Base-by-base conservation (phyloP, 2,113 vertebrate genomes). In the Peromyscus maniculatus region DNA sequence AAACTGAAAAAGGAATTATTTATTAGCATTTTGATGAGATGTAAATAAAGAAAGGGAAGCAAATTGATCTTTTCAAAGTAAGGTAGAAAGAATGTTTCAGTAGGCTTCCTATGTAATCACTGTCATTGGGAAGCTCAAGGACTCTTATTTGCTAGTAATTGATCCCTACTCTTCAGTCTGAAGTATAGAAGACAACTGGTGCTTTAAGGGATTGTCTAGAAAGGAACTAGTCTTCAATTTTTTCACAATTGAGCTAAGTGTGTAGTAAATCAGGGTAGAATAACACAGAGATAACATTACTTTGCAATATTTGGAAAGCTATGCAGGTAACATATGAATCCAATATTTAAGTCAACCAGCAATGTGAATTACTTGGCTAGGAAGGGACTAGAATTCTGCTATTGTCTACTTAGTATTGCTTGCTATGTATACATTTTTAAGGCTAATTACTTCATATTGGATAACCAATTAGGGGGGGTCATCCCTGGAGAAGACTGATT, bases 131-230 rank as follows among this genome's bases (percentile, higher is more conserved):
- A 97, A 39, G 2, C 57, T 71, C 80, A 13, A 95, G 93, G 17
- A 59, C 62, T 84, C 83, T 93, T 93, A 95, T 97, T 96, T 97
- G 78, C 71, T 96, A 79, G 95, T 97, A 97, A 96, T 96, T 97
- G 74, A 97, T 88, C 96, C 86, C 87, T 95, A 87, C 67, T 96
- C 49, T 79, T 97, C 86, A 96, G 33, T 24, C 77, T 95, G 71
- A 91, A 78, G 77, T 59, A 71, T n/a, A 64, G 39, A 94, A 94
- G 89, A 96, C 86, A 92, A 64, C 89, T 94, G 39, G n/a, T 97
- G 93, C 89, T 95, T 96, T 94, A 89, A 94, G 67, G 28, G 62
- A 69, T 71, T 93, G 28, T 83, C 78, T 93, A 94, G 82, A 93
- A 95, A 96, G 64, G 71, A 94, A 91, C 91, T 69, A 93, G 15